Evolutionary conservation across 2,888 invertebrate species (phyloP).

Genomic region (Zeuzera pyrina): DNA sequence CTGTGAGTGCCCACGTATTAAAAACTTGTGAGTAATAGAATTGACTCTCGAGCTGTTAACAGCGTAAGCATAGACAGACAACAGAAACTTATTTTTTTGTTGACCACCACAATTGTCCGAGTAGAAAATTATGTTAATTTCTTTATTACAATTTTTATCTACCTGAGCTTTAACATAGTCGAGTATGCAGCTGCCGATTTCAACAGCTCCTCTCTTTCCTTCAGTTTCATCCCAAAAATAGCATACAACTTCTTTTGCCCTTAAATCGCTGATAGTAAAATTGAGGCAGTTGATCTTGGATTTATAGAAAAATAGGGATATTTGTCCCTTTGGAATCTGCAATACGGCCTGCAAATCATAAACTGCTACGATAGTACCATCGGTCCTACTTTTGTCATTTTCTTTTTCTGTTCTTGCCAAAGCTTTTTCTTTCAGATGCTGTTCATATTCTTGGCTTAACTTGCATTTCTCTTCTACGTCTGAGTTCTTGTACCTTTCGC

Average conservation of each 20-base stretch:
- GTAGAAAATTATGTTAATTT: conserved; percentile 9
- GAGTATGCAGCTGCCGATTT: conserved; percentile 15
- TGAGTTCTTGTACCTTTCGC: conserved; percentile 16
- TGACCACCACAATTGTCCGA: conserved; percentile 12
- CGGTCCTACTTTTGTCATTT: conserved; percentile 10
- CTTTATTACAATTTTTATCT: conserved; percentile 6
- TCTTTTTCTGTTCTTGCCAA: conserved; percentile 11
- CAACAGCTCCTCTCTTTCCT: conserved; percentile 15
- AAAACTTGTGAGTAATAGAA: too few relatives aligned
- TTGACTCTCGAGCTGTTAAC: too few relatives aligned
- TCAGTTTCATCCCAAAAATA: conserved; percentile 18
- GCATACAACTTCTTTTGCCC: conserved; percentile 11
- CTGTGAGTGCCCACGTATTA: too few relatives aligned
- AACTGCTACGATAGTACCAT: conserved; percentile 13
- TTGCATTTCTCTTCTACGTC: conserved; percentile 12
- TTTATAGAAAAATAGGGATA: conserved; percentile 16
- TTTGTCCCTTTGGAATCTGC: conserved; percentile 15
- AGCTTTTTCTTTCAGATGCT: conserved; percentile 3
- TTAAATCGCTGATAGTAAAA: conserved; percentile 13
- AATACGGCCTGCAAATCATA: conserved; percentile 20
- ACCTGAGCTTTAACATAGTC: conserved; percentile 11
- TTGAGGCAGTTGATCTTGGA: conserved; percentile 14
- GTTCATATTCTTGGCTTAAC: too few relatives aligned
- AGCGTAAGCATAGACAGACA: too few relatives aligned
- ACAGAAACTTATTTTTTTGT: too few relatives aligned